These are phyloP conservation scores for Jacana jacana DNA, from an alignment of 2,113 vertebrate genomes.

Conservation along the genomic window DNA sequence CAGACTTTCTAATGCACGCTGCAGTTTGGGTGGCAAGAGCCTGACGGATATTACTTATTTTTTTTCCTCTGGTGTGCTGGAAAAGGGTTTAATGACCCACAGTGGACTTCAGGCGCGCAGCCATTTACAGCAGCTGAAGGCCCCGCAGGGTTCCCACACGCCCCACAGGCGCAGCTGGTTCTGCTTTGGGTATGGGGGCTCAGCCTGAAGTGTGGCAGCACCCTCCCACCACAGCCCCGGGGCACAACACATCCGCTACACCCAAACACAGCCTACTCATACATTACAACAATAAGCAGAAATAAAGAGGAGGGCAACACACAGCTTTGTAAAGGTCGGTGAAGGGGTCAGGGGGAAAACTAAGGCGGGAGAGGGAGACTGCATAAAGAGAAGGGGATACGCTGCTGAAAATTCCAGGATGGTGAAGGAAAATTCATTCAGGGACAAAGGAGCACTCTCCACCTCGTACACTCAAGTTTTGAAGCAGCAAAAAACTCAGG, in stretches of 20 bases:
- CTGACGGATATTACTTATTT: not conserved
- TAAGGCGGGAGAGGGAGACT: not conserved
- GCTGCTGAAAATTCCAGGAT: not conserved
- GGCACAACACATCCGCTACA: not conserved
- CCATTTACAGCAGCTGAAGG: not conserved
- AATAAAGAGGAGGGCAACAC: not conserved
- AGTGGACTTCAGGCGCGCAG: not conserved
- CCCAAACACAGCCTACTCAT: not conserved
- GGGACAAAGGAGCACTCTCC: not conserved
- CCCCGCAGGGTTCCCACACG: not conserved
- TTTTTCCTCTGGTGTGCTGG: constrained; percentile 14
- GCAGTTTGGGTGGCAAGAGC: constrained; percentile 43
- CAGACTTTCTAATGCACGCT: not conserved
- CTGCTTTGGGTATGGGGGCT: not conserved
- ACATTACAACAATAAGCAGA: not conserved
- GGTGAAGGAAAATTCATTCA: not conserved
- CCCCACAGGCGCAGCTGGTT: not conserved
- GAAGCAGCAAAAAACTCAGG: not conserved
- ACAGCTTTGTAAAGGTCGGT: rapidly evolving
- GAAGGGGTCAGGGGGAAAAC: not conserved
- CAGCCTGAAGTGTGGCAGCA: not conserved
- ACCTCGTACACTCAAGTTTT: rapidly evolving
- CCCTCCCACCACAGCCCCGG: rapidly evolving
- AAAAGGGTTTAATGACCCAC: constrained; percentile 36
- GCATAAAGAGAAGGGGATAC: not conserved